These are phyloP conservation scores for Eurosta solidaginis DNA, from an alignment of 1,140 invertebrate genomes.

Conservation along the genomic window DNA sequence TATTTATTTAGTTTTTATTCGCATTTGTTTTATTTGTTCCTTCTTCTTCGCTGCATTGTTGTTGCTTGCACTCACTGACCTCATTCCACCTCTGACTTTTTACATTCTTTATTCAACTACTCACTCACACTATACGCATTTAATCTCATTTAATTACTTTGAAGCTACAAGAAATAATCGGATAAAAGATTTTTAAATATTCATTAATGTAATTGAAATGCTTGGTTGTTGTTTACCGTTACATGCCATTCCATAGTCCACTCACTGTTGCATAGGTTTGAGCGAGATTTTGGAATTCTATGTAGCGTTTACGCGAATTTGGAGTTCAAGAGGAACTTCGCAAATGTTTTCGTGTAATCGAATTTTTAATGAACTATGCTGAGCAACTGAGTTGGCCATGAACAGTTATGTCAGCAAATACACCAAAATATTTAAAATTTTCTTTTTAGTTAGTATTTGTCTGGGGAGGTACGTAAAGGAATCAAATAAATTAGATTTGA, in stretches of 20 bases:
- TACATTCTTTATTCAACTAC: slow-evolving; percentile 10
- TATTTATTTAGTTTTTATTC: neutral
- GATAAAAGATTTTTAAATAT: slow-evolving; percentile 5
- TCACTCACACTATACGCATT: slow-evolving; percentile 6
- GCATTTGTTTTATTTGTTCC: neutral
- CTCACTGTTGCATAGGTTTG: neutral
- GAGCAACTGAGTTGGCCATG: neutral
- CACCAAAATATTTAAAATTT: too few species aligned
- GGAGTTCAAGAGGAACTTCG: neutral
- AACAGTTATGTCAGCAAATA: neutral
- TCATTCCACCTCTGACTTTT: neutral
- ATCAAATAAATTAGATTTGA: too few species aligned
- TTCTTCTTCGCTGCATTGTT: neutral
- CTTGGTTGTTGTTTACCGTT: slow-evolving; percentile 1
- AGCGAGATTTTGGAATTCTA: neutral
- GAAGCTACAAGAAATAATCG: neutral
- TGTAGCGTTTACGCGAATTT: neutral
- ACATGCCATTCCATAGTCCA: neutral
- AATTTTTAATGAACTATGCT: neutral
- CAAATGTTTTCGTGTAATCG: neutral
- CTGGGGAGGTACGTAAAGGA: too few species aligned
- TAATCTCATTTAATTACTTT: slow-evolving; percentile 21
- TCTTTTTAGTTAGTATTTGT: too few species aligned
- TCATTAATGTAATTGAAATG: slow-evolving; percentile 20
- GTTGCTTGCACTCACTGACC: neutral